Evolutionary conservation across 2,797 vertebrate species (phyloP).

Genomic region (Rhabdomys pumilio): DNA sequence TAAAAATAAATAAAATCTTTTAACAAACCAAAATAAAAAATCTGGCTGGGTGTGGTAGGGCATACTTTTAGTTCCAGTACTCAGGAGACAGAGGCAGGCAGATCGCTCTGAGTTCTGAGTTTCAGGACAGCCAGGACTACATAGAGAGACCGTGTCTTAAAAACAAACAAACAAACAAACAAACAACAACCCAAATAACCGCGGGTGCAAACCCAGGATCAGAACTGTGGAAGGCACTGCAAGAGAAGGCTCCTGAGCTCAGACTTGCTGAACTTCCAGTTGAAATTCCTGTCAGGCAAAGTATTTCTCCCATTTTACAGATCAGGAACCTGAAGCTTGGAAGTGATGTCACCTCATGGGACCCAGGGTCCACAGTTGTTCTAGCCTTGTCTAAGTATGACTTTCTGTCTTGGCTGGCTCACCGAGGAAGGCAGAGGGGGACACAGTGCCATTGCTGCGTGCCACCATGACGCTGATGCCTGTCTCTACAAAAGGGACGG

Average conservation of each 20-base stretch:
- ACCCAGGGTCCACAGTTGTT: neutral
- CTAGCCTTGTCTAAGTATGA: neutral
- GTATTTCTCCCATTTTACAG: neutral
- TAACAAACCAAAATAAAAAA: neutral
- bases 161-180: neutral
- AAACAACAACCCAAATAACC: neutral
- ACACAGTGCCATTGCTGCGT: slow-evolving; percentile 96
- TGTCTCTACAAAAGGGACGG: slow-evolving; percentile 96
- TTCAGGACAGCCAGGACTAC: neutral
- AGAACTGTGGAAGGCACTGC: neutral
- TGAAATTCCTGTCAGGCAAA: neutral
- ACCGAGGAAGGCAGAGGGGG: slow-evolving; percentile 97
- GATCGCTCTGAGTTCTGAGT: neutral
- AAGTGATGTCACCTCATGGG: neutral
- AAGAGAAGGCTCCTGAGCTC: neutral
- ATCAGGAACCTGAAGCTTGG: neutral
- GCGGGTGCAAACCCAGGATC: neutral
- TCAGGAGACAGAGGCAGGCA: neutral
- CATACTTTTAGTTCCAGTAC: neutral
- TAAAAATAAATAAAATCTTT: neutral
- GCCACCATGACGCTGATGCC: slow-evolving; percentile 98
- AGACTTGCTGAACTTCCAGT: neutral
- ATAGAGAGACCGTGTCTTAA: neutral
- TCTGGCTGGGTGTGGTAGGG: neutral
- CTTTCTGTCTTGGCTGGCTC: slow-evolving; percentile 61